Evolutionary conservation across 2,888 invertebrate species (phyloP), one percentile per base, ranked within the genome.

Genomic region (Gisinianus flammeolus): DNA sequence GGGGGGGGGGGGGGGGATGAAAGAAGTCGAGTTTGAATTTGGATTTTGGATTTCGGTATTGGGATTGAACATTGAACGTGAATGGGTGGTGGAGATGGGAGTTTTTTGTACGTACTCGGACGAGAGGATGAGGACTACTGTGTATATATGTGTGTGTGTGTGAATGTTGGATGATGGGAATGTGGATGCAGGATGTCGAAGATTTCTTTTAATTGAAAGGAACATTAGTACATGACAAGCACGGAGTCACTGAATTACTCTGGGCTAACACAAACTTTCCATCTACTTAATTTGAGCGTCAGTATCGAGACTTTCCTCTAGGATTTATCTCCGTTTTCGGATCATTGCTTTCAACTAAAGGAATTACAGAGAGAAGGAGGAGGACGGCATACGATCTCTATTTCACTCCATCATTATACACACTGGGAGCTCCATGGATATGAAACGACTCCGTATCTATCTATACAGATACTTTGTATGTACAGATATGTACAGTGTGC

Each of bases 261-360:
- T 73, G 71, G 66, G 75, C 79, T 77, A 79, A 82, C 79, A 82
- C 80, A 82, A 80, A 82, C 81, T 82, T 83, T 83, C 83, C 81
- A 83, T 83, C 83, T 79, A 83, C 82, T 82, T 82, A 82, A 83
- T 82, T 83, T 81, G 78, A 81, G 81, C 80, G 80, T 82, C 80
- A 82, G 81, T 83, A 83, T 83, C 82, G 81, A 80, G 79, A 80
- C 81, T 81, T 82, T 83, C 78, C 79, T 76, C 77, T 76, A 81
- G 80, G 24, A 83, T 83, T 82, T 83, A 83, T 83, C 83, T 83
- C 79, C 78, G 69, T 83, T 81, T 79, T 83, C 82, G 81, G 82
- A 81, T 82, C 83, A 83, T 83, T 83, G 83, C 82, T 77, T 73
- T 78, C 78, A 79, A 77, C 78, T 76, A 73, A 76, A 79, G 73